These are phyloP conservation scores for Takifugu rubripes DNA, from an alignment of 2,797 vertebrate species.

Conservation along the genomic window DNA sequence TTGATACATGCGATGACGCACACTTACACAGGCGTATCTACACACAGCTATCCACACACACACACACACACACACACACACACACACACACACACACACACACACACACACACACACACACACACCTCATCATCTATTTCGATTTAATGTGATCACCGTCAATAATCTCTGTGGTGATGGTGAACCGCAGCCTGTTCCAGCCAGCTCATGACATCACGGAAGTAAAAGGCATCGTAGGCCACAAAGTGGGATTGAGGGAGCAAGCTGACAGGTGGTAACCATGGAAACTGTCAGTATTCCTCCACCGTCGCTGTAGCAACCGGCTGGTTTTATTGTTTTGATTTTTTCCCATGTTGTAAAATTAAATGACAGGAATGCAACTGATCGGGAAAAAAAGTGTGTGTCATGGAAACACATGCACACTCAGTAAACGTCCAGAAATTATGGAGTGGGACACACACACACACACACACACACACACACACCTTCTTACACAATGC, in stretches of 20 bases:
- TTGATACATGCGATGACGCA: conserved; percentile 17
- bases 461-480: conserved; percentile 12
- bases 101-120: conserved; percentile 14
- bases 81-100: conserved; percentile 10
- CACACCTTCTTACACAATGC: conserved; percentile 1
- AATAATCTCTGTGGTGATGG: conserved; percentile 53
- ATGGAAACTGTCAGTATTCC: conserved; percentile 57
- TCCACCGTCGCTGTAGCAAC: conserved; percentile 35
- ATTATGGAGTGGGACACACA: neutral
- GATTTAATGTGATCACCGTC: conserved; percentile 65
- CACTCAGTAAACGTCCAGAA: conserved; percentile 2
- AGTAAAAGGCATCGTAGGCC: conserved; percentile 54
- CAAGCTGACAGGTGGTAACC: conserved; percentile 59
- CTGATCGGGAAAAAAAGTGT: conserved; percentile 35
- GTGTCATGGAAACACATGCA: conserved; percentile 30
- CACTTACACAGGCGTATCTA: conserved; percentile 26
- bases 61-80: conserved; percentile 4
- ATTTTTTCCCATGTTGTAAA: conserved; percentile 43
- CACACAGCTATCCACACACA: neutral
- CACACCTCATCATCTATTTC: conserved; percentile 44
- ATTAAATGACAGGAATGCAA: conserved; percentile 30
- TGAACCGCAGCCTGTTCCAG: conserved; percentile 52
- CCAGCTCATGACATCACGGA: conserved; percentile 69
- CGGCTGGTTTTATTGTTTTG: neutral
- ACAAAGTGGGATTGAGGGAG: conserved; percentile 44